Conservation (phyloP, 2,888 invertebrate genomes). For the Pardosa pseudoannulata region DNA sequence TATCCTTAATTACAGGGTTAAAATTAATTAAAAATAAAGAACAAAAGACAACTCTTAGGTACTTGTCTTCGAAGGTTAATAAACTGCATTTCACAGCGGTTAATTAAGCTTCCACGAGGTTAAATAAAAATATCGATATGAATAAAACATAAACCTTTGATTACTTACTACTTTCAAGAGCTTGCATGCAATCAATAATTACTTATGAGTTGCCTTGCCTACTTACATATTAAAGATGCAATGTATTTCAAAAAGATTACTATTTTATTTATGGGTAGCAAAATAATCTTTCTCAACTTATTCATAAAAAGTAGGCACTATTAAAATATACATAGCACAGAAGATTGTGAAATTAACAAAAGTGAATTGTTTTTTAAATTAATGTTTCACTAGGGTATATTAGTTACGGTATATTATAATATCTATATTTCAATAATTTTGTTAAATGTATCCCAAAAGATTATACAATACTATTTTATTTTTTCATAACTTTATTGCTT, state of each 20-base stretch:
- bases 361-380: not conserved
- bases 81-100: not conserved
- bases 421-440: too few species aligned
- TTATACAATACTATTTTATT: too few species aligned
- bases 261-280: conserved; percentile 1
- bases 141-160: not conserved
- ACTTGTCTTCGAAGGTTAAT: too few species aligned
- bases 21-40: too few species aligned
- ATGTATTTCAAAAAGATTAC: not conserved
- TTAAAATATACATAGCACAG: not conserved
- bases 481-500: too few species aligned
- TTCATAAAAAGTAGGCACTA: not conserved
- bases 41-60: too few species aligned
- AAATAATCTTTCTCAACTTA: not conserved
- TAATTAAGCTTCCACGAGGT: not conserved
- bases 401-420: not conserved
- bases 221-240: not conserved
- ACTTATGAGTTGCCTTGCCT: not conserved
- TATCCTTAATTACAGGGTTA: too few species aligned
- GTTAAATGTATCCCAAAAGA: too few species aligned
- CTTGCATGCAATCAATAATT: not conserved
- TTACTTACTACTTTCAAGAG: not conserved
- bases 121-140: not conserved
- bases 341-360: not conserved
- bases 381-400: not conserved